phyloP scores from a whole-genome alignment of 2,888 invertebrate genomes.

The Lacanobia oleracea region DNA sequence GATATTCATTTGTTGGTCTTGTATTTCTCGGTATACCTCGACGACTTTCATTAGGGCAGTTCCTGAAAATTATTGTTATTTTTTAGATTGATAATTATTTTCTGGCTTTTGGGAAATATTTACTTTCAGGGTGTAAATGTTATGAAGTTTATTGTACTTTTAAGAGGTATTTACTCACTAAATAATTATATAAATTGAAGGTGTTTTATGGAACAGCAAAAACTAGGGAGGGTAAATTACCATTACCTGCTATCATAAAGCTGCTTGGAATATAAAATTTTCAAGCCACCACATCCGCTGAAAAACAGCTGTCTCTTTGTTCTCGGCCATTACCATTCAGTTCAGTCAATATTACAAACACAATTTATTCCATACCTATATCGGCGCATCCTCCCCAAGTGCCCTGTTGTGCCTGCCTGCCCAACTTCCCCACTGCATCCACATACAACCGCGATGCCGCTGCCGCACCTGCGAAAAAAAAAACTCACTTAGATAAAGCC shows the following conservation, averaged over 20 bases:
- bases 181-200: neutral
- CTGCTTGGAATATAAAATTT: neutral
- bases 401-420: constrained; percentile 97
- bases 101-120: neutral
- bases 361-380: constrained; percentile 92
- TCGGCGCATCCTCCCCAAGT: constrained; percentile 97
- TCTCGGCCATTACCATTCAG: neutral
- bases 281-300: neutral
- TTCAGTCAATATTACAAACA: constrained; percentile 69
- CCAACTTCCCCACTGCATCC: constrained; percentile 96
- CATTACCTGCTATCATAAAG: too few relatives aligned
- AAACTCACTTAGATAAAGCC: constrained; percentile 20
- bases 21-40: constrained; percentile 98
- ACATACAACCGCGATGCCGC: constrained; percentile 97
- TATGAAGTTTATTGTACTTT: neutral
- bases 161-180: neutral
- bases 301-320: neutral
- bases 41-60: constrained; percentile 97
- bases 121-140: neutral
- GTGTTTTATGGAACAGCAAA: neutral
- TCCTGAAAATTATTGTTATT: constrained; percentile 89
- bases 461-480: constrained; percentile 93
- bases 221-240: neutral
- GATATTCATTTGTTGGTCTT: constrained; percentile 98
- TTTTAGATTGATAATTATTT: constrained; percentile 32